These are phyloP conservation scores for Adelosebastes latens DNA, from an alignment of 2,797 vertebrate species.

Conservation along the genomic window DNA sequence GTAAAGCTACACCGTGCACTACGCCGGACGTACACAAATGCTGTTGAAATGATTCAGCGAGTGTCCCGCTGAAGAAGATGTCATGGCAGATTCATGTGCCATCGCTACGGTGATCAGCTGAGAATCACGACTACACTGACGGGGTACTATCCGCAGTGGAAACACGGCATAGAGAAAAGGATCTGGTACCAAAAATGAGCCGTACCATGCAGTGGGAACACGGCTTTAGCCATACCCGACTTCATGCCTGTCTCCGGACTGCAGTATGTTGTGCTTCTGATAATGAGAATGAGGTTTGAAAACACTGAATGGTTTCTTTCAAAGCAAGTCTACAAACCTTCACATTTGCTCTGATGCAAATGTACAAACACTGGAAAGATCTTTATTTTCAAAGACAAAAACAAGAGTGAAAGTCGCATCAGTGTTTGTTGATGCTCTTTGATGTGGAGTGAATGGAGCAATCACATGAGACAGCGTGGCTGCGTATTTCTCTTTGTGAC, in stretches of 20 bases:
- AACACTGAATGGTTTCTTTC: background rate
- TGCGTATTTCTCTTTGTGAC: background rate
- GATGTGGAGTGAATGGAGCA: background rate
- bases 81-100: too few species aligned
- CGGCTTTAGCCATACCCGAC: background rate
- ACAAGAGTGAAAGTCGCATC: conserved; percentile 8
- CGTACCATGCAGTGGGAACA: too few species aligned
- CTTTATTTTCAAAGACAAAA: background rate
- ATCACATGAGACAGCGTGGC: background rate
- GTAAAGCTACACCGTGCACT: too few species aligned
- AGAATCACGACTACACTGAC: too few species aligned
- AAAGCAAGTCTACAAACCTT: background rate
- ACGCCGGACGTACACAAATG: too few species aligned
- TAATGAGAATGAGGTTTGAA: background rate
- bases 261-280: background rate
- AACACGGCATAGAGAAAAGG: too few species aligned
- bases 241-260: background rate
- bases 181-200: too few species aligned
- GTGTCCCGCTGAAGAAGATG: too few species aligned
- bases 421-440: background rate
- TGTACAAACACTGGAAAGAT: background rate
- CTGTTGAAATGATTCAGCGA: too few species aligned
- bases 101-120: too few species aligned
- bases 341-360: background rate
- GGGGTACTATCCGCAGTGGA: too few species aligned